phyloP scores from a whole-genome alignment of 2,797 vertebrate species.

The Macroramphosus scolopax region DNA sequence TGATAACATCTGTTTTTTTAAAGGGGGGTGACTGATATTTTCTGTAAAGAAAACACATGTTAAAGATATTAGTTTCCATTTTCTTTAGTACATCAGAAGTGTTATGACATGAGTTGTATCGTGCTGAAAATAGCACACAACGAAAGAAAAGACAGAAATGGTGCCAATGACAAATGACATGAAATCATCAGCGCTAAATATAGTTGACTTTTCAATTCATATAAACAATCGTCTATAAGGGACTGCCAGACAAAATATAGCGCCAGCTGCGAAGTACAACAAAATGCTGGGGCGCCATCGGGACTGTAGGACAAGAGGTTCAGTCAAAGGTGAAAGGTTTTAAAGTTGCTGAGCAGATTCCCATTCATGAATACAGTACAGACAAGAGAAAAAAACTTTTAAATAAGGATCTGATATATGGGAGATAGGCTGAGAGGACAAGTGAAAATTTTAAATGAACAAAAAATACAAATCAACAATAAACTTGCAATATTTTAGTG shows the following conservation, averaged over 20 bases:
- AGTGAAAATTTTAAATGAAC: conserved; percentile 39
- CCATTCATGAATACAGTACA: conserved; percentile 60
- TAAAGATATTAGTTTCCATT: conserved; percentile 66
- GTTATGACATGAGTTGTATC: conserved; percentile 53
- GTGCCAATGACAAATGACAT: conserved; percentile 71
- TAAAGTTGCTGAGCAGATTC: conserved; percentile 59
- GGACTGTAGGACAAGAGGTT: conserved; percentile 60
- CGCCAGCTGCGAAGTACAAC: conserved; percentile 57
- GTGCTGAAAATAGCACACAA: conserved; percentile 63
- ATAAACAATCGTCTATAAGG: conserved; percentile 68
- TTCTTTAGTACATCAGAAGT: conserved; percentile 67
- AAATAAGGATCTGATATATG: conserved; percentile 34
- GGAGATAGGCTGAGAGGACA: conserved; percentile 31
- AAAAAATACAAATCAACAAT: conserved; percentile 54
- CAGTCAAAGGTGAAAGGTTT: conserved; percentile 59
- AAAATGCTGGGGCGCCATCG: conserved; percentile 59
- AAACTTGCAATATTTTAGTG: conserved; percentile 75
- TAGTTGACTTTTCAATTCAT: conserved; percentile 68
- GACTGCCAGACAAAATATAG: conserved; percentile 64
- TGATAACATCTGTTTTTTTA: conserved; percentile 25
- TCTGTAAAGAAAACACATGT: conserved; percentile 43
- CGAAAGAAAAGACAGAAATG: conserved; percentile 59
- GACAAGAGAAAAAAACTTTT: conserved; percentile 32
- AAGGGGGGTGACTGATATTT: conserved; percentile 29
- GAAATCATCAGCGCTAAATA: conserved; percentile 69